A percentile compares a stretch with the other conserved stretches of the same genome.
phyloP scores from a whole-genome alignment of 1,140 invertebrate species.

The Drosophila melanica region DNA sequence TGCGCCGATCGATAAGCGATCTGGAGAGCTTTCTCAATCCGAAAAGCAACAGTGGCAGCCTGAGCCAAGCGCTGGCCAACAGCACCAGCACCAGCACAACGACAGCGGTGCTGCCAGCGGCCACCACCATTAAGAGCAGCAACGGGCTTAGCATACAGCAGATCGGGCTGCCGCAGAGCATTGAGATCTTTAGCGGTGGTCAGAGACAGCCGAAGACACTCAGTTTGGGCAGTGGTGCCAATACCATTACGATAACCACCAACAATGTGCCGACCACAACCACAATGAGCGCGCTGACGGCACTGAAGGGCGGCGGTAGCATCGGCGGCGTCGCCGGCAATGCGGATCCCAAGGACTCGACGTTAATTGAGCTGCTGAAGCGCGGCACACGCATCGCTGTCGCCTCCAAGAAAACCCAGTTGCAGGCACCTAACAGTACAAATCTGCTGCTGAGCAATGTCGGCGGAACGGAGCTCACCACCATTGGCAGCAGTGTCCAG shows the following conservation, averaged over 20 bases:
- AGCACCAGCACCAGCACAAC: slow-evolving; percentile 48
- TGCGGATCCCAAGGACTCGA: slow-evolving; percentile 85
- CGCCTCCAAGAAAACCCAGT: slow-evolving; percentile 80
- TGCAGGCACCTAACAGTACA: slow-evolving; percentile 43
- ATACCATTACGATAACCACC: slow-evolving; percentile 75
- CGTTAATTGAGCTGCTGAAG: slow-evolving; percentile 87
- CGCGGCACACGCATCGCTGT: slow-evolving; percentile 89
- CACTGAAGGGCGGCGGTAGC: slow-evolving; percentile 57
- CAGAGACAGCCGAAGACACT: slow-evolving; percentile 67
- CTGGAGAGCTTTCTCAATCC: slow-evolving; percentile 79
- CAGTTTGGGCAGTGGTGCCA: slow-evolving; percentile 62
- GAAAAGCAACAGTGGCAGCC: slow-evolving; percentile 54
- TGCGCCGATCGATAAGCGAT: slow-evolving; percentile 77
- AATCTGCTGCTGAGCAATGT: slow-evolving; percentile 49
- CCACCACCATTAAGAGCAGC: slow-evolving; percentile 76
- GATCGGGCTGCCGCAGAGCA: slow-evolving; percentile 78
- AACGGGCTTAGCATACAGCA: slow-evolving; percentile 69
- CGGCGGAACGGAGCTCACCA: slow-evolving; percentile 38
- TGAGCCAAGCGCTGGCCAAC: slow-evolving; percentile 47
- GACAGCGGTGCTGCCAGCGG: slow-evolving; percentile 65
- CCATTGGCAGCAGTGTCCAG: slow-evolving; percentile 48
- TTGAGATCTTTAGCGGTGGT: slow-evolving; percentile 75
- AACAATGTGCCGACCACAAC: slow-evolving; percentile 74
- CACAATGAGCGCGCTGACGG: slow-evolving; percentile 69
- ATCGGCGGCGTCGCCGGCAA: slow-evolving; percentile 52